Evolutionary conservation across 1,140 invertebrate genomes (phyloP).

Genomic region (Drosophila insularis): DNA sequence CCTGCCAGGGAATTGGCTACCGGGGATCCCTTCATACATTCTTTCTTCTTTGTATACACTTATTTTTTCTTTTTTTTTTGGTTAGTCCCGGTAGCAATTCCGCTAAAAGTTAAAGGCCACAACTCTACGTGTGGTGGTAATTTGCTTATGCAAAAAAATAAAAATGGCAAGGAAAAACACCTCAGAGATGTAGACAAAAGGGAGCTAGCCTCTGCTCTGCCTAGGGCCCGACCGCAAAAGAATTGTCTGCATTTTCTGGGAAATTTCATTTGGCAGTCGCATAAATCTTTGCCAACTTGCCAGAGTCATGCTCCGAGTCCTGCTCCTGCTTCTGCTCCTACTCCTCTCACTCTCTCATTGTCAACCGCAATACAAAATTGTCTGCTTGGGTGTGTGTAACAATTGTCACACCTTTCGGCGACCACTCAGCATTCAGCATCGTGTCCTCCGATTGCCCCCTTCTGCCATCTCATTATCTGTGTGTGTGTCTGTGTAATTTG

Average conservation of each 20-base stretch:
- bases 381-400: slow-evolving; percentile 46
- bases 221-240: slow-evolving; percentile 44
- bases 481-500: slow-evolving; percentile 68
- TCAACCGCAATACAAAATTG: not conserved
- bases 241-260: slow-evolving; percentile 68
- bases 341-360: not conserved
- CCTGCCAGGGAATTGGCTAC: slow-evolving; percentile 60
- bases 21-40: slow-evolving; percentile 33
- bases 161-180: not conserved
- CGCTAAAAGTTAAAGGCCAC: slow-evolving; percentile 59
- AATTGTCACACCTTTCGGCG: slow-evolving; percentile 81
- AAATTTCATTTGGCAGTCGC: slow-evolving; percentile 61
- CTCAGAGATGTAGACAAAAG: slow-evolving; percentile 29
- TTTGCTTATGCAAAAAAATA: slow-evolving; percentile 61
- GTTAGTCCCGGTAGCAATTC: slow-evolving; percentile 67
- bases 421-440: slow-evolving; percentile 62
- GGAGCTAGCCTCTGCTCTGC: slow-evolving; percentile 1
- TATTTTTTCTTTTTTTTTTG: not conserved
- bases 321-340: slow-evolving; percentile 3
- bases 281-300: slow-evolving; percentile 76
- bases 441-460: not conserved
- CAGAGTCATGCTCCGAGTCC: slow-evolving; percentile 44
- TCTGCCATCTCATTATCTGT: not conserved
- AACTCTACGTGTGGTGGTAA: slow-evolving; percentile 32
- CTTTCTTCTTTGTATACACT: slow-evolving; percentile 2